Percentiles rank a stretch among this genome's conserved stretches.
These are phyloP conservation scores for Aleadryas rufinucha DNA, from an alignment of 2,113 vertebrate species.

Conservation along the genomic window DNA sequence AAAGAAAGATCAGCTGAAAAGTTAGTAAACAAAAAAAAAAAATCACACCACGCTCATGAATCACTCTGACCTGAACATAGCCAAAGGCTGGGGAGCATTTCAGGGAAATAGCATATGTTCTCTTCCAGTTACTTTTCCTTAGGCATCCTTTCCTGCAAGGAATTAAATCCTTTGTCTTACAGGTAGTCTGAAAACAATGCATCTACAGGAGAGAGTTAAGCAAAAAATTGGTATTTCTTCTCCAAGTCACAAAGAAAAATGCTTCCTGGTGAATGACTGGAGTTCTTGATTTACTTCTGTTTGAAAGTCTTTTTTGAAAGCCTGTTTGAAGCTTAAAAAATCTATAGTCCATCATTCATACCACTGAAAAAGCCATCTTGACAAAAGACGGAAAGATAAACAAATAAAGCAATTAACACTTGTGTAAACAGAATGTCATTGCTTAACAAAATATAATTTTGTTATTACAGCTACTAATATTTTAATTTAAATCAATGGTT, in stretches of 20 bases:
- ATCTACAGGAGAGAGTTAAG: not conserved
- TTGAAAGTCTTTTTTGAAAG: not conserved
- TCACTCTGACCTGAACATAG: not conserved
- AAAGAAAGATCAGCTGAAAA: not conserved
- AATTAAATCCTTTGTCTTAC: not conserved
- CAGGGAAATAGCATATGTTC: not conserved
- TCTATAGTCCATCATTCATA: not conserved
- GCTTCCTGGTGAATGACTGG: not conserved
- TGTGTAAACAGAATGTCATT: not conserved
- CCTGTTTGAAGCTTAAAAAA: not conserved
- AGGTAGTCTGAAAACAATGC: not conserved
- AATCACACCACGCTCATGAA: not conserved
- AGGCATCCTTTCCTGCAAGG: not conserved
- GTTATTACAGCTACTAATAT: not conserved
- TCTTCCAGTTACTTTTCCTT: not conserved
- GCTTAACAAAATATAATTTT: not conserved
- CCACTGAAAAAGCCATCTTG: not conserved
- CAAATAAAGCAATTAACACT: not conserved
- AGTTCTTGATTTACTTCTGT: not conserved
- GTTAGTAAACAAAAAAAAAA: not conserved
- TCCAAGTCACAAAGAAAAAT: not conserved
- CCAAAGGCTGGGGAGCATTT: not conserved
- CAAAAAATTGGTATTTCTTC: not conserved
- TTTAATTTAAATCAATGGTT: not conserved
- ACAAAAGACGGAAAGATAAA: not conserved